Conservation (phyloP, 2,888 invertebrate genomes). For the Aleiodes leptofemur region DNA sequence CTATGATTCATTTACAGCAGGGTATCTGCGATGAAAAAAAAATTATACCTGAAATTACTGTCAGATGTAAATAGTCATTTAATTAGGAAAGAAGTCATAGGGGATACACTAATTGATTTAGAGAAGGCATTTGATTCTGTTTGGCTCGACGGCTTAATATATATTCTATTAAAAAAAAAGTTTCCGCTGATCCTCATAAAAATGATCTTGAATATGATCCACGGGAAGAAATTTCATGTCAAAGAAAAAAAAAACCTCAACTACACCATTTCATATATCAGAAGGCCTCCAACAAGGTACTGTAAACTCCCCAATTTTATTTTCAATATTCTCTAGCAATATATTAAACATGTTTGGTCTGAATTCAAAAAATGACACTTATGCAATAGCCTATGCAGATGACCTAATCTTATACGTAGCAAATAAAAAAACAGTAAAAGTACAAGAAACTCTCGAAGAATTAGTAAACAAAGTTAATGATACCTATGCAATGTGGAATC, state of each 20-base stretch:
- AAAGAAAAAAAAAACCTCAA: no score
- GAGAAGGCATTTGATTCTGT: conserved; percentile 41
- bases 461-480: conserved; percentile 32
- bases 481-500: conserved; percentile 31
- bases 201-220: conserved; percentile 27
- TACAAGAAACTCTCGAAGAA: conserved; percentile 18
- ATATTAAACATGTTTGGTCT: no score
- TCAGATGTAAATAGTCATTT: neutral
- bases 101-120: conserved; percentile 29
- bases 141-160: conserved; percentile 37
- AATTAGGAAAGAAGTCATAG: neutral
- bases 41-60: conserved; percentile 23
- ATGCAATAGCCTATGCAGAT: conserved; percentile 9
- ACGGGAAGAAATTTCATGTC: neutral
- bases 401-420: neutral
- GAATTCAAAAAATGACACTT: no score
- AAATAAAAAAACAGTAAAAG: neutral
- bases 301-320: no score
- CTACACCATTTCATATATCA: no score
- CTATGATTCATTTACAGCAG: no score
- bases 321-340: no score
- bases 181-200: conserved; percentile 19
- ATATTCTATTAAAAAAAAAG: conserved; percentile 17
- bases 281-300: no score
- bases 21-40: conserved; percentile 17